phyloP scores from a whole-genome alignment of 2,888 invertebrate species.

The Rhopalosiphum nymphaeae region DNA sequence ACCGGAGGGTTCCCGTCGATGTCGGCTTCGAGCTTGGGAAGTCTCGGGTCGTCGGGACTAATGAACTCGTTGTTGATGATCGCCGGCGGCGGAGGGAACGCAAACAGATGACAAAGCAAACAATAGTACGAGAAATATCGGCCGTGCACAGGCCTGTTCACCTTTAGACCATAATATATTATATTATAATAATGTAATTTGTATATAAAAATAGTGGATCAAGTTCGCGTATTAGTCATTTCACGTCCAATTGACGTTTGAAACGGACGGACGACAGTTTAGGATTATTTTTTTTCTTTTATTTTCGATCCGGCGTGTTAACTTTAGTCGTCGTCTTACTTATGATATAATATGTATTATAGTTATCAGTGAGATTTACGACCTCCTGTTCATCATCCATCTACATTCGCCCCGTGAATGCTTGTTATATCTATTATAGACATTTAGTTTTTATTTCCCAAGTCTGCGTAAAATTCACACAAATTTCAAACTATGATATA shows the following conservation, averaged over 20 bases:
- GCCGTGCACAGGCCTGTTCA: no score
- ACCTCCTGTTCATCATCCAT: neutral
- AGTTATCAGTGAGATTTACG: neutral
- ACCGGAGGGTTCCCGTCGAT: slow-evolving; percentile 39
- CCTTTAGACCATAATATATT: neutral
- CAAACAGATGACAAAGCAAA: slow-evolving; percentile 17
- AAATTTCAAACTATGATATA: neutral
- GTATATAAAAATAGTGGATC: neutral
- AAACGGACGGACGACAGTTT: no score
- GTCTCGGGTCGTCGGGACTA: slow-evolving; percentile 47
- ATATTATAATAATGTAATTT: neutral
- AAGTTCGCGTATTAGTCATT: neutral
- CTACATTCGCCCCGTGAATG: neutral
- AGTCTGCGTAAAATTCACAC: neutral
- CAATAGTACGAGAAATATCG: neutral
- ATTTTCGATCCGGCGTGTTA: neutral
- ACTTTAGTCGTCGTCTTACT: neutral
- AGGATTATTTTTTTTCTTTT: neutral
- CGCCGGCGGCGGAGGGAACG: slow-evolving; percentile 24
- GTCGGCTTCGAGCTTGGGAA: slow-evolving; percentile 49
- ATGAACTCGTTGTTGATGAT: slow-evolving; percentile 55
- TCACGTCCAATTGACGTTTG: neutral
- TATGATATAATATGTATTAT: neutral
- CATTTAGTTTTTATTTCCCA: neutral
- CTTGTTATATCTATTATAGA: neutral